These are phyloP conservation scores for Megalops atlanticus DNA, from an alignment of 2,113 vertebrate species.

Conservation along the genomic window DNA sequence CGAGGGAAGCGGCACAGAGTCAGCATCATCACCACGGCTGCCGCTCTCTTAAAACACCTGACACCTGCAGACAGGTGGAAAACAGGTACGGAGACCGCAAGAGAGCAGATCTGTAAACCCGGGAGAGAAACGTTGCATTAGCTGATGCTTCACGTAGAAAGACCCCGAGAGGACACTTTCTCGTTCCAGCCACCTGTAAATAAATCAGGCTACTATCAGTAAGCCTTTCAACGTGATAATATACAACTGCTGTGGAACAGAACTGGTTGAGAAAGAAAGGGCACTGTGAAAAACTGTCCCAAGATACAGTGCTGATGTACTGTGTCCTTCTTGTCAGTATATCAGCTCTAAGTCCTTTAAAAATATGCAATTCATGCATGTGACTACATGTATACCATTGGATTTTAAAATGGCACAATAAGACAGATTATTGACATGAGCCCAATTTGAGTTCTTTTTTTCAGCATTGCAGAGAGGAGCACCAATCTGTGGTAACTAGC, in stretches of 20 bases:
- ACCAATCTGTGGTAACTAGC: not conserved
- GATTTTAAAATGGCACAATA: conserved; percentile 1
- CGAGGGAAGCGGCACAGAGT: conserved; percentile 15
- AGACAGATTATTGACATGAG: not conserved
- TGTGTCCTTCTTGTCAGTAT: too few species aligned
- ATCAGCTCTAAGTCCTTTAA: not conserved
- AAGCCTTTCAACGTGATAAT: not conserved
- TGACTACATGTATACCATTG: not conserved
- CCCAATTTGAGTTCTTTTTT: not conserved
- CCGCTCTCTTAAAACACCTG: not conserved
- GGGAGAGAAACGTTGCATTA: not conserved
- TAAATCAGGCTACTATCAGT: not conserved
- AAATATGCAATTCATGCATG: not conserved
- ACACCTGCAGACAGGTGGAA: not conserved
- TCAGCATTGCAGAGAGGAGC: not conserved
- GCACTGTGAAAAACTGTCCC: not conserved
- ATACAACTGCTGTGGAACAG: not conserved
- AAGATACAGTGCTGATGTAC: not conserved
- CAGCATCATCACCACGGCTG: not conserved
- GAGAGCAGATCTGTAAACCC: not conserved
- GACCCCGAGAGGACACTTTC: not conserved
- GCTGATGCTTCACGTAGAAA: not conserved
- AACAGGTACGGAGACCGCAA: not conserved
- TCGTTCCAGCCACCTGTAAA: not conserved
- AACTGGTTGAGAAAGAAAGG: not conserved